Conservation (phyloP, 2,113 vertebrate genomes). For the Sebastes schlegelii region DNA sequence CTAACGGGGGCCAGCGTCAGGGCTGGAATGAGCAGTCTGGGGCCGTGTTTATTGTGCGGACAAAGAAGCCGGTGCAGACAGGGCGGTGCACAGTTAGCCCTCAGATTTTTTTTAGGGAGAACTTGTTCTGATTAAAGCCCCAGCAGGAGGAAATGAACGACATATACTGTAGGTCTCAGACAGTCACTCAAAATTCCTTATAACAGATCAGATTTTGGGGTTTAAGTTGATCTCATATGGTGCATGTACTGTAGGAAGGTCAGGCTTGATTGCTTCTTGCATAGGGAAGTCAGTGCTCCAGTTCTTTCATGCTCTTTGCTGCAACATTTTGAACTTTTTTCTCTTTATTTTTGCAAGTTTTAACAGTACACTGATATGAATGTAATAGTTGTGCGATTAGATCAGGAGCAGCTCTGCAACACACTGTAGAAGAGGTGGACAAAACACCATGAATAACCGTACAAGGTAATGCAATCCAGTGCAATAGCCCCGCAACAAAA, state of each 20-base stretch:
- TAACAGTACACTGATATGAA: background rate
- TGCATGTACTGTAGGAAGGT: slow-evolving; percentile 38
- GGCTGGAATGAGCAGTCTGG: slow-evolving; percentile 41
- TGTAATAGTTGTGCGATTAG: slow-evolving; percentile 5
- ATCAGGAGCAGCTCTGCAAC: slow-evolving; percentile 22
- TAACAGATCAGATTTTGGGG: slow-evolving; percentile 53
- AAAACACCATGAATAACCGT: slow-evolving; percentile 35
- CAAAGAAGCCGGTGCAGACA: slow-evolving; percentile 36
- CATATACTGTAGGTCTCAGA: slow-evolving; percentile 53
- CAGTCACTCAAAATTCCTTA: slow-evolving; percentile 25
- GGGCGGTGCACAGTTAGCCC: slow-evolving; percentile 7
- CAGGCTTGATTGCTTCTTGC: slow-evolving; percentile 37
- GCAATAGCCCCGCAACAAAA: slow-evolving; percentile 46
- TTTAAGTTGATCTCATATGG: slow-evolving; percentile 60
- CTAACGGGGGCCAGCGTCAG: slow-evolving; percentile 36
- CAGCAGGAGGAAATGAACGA: slow-evolving; percentile 63
- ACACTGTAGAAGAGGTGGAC: slow-evolving; percentile 19
- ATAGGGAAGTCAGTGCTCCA: slow-evolving; percentile 1
- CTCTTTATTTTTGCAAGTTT: background rate
- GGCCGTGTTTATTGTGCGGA: slow-evolving; percentile 35
- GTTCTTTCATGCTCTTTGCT: background rate
- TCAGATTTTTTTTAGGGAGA: slow-evolving; percentile 17
- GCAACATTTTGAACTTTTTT: background rate
- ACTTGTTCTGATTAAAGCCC: slow-evolving; percentile 64
- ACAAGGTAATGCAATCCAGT: slow-evolving; percentile 50